Conservation (phyloP, 2,797 vertebrate species). For the Catostomus latipinnis region DNA sequence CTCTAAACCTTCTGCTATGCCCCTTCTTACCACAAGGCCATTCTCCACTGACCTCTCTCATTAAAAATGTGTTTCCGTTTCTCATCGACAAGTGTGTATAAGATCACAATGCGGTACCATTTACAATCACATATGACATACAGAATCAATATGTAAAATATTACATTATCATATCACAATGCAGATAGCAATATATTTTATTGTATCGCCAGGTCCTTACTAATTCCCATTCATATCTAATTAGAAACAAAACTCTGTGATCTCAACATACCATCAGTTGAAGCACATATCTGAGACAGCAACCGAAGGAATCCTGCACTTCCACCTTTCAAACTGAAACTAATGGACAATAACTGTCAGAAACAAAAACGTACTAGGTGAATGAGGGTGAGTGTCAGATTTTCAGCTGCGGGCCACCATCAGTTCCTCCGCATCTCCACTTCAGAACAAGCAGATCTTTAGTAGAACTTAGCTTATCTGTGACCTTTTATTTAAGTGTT, state of each 20-base stretch:
- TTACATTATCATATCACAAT: too few relatives aligned
- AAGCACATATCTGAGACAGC: conserved; percentile 1
- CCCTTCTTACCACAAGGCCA: too few relatives aligned
- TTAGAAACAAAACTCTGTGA: conserved; percentile 18
- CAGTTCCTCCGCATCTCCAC: conserved; percentile 24
- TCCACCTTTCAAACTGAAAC: conserved; percentile 21
- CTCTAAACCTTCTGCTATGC: too few relatives aligned
- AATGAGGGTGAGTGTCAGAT: conserved; percentile 30
- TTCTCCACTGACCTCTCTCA: too few relatives aligned
- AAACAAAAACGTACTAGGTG: conserved; percentile 33
- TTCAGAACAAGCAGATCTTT: conserved; percentile 38
- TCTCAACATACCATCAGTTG: background rate
- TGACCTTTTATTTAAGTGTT: conserved; percentile 38
- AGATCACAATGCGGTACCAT: too few relatives aligned
- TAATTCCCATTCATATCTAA: background rate
- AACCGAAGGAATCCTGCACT: conserved; percentile 8
- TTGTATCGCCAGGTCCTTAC: too few relatives aligned
- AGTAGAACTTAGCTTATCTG: conserved; percentile 42
- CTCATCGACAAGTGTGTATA: too few relatives aligned
- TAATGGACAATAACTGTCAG: conserved; percentile 24
- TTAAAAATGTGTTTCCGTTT: too few relatives aligned
- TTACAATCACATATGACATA: too few relatives aligned
- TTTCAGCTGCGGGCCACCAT: conserved; percentile 17
- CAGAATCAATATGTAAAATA: too few relatives aligned
- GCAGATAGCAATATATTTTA: too few relatives aligned